These are phyloP conservation scores for Temnothorax unifasciatus DNA, from an alignment of 2,888 invertebrate species.

Conservation along the genomic window DNA sequence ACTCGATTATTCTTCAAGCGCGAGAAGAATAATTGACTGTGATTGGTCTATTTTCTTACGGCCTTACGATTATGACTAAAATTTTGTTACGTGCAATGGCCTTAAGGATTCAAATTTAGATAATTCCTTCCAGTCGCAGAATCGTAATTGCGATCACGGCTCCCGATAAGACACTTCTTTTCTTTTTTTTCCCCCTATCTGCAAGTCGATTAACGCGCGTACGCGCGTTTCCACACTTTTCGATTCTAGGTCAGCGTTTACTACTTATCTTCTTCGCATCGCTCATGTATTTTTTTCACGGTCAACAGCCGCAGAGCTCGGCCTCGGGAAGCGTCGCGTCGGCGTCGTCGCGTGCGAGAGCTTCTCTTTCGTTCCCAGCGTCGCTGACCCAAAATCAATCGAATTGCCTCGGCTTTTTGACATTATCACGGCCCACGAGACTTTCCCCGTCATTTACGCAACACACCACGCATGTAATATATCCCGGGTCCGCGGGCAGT, in stretches of 20 bases:
- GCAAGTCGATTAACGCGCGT: constrained; percentile 35
- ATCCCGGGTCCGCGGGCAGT: constrained; percentile 9
- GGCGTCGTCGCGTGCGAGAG: constrained; percentile 5
- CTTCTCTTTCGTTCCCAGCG: background rate
- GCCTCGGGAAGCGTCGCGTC: constrained; percentile 17
- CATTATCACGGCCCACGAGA: constrained; percentile 3
- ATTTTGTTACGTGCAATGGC: too few relatives aligned
- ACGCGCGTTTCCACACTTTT: constrained; percentile 8
- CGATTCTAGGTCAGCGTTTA: constrained; percentile 48
- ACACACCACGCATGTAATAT: background rate
- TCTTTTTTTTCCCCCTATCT: background rate
- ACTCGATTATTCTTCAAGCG: too few relatives aligned
- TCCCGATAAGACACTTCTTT: constrained; percentile 8
- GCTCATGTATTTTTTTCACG: constrained; percentile 42
- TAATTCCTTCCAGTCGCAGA: constrained; percentile 4
- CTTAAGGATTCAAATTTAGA: background rate
- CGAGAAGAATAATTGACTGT: too few relatives aligned
- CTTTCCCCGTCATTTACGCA: constrained; percentile 54
- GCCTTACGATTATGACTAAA: too few relatives aligned
- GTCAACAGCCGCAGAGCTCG: constrained; percentile 26
- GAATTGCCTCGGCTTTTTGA: constrained; percentile 11
- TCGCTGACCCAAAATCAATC: constrained; percentile 44
- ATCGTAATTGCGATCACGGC: constrained; percentile 9
- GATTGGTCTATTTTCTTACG: too few relatives aligned
- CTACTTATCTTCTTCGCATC: constrained; percentile 40